phyloP scores from a whole-genome alignment of 2,113 vertebrate genomes.

The Synchiropus splendidus region DNA sequence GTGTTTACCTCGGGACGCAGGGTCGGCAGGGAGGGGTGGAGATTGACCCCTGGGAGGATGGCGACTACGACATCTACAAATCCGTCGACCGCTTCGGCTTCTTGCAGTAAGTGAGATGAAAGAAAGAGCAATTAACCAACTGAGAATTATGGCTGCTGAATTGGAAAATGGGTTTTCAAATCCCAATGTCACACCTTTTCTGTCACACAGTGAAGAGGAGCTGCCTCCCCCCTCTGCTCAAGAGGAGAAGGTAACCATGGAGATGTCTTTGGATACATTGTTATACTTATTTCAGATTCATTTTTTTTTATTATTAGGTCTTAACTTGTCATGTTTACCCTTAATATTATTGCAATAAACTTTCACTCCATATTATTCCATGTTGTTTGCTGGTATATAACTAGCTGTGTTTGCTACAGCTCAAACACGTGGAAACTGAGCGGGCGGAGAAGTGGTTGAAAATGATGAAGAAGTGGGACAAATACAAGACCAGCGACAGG shows the following conservation, averaged over 20 bases:
- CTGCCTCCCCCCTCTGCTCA: constrained; percentile 71
- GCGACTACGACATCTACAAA: constrained; percentile 72
- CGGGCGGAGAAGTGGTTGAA: constrained; percentile 81
- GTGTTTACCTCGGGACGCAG: constrained; percentile 36
- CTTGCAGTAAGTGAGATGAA: constrained; percentile 66
- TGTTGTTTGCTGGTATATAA: background rate
- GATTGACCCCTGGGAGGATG: constrained; percentile 80
- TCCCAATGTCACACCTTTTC: background rate
- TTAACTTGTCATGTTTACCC: too few species aligned
- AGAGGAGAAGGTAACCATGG: constrained; percentile 78
- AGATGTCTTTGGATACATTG: background rate
- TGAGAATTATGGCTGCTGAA: too few species aligned
- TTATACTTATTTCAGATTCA: background rate
- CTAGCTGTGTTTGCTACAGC: constrained; percentile 39
- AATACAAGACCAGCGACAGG: constrained; percentile 79
- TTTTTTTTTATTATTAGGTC: background rate
- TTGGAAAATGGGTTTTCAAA: too few species aligned
- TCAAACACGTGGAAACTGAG: constrained; percentile 77
- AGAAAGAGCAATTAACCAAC: too few species aligned
- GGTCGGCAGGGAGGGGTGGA: constrained; percentile 72
- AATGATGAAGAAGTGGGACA: constrained; percentile 84
- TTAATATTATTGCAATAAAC: background rate
- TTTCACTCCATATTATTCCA: background rate
- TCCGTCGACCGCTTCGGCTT: constrained; percentile 80
- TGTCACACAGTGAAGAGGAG: constrained; percentile 70